These are phyloP conservation scores for Epicauta chinensis DNA, from an alignment of 1,140 invertebrate species.

Conservation along the genomic window DNA sequence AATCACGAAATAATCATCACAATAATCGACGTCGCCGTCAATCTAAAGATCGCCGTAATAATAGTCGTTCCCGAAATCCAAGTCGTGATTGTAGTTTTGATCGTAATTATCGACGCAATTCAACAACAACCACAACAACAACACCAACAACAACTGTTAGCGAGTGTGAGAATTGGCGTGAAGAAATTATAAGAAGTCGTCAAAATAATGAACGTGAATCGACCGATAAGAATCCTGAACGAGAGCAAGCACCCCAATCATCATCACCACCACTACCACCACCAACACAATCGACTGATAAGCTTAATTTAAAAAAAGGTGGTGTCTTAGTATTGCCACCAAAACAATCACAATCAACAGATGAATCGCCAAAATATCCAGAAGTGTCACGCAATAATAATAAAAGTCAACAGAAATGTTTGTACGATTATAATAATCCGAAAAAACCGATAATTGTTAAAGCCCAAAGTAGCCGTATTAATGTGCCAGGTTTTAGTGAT, in stretches of 20 bases:
- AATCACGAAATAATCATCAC: conserved; percentile 3
- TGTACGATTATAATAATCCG: conserved; percentile 66
- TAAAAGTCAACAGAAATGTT: conserved; percentile 43
- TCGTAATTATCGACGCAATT: conserved; percentile 19
- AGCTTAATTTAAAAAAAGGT: conserved; percentile 27
- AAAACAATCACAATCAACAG: conserved; percentile 14
- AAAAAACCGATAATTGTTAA: conserved; percentile 60
- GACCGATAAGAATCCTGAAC: conserved; percentile 18
- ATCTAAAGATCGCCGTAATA: conserved; percentile 26
- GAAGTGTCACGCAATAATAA: conserved; percentile 1
- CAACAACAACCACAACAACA: too few relatives aligned
- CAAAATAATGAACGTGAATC: conserved; percentile 30
- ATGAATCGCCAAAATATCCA: conserved; percentile 20
- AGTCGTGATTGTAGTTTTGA: conserved; percentile 39
- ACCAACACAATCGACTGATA: conserved; percentile 8
- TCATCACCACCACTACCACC: background rate
- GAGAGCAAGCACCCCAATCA: background rate
- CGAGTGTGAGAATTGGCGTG: conserved; percentile 36
- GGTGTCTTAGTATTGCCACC: conserved; percentile 32
- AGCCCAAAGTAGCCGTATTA: conserved; percentile 43
- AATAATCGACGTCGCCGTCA: conserved; percentile 16
- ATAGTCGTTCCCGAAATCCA: conserved; percentile 29
- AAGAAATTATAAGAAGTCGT: conserved; percentile 33
- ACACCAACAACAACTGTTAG: background rate
- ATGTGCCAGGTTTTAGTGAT: conserved; percentile 34